A percentile compares a stretch with the other conserved stretches of the same genome.
These are phyloP conservation scores for Sebastes elongatus DNA, from an alignment of 2,797 vertebrate species.

Conservation along the genomic window DNA sequence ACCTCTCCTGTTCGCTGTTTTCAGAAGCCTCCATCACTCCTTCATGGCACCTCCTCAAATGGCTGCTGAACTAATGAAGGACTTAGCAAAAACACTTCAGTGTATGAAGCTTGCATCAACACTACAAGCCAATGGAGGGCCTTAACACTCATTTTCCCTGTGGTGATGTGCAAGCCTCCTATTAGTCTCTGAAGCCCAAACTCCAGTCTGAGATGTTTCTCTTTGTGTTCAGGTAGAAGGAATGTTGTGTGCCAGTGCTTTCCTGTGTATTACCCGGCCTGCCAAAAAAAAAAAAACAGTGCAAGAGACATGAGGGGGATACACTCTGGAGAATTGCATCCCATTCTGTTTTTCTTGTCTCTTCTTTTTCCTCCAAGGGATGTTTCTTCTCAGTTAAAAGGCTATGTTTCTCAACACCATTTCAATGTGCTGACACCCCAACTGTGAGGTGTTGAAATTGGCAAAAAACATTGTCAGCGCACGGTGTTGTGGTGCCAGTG, in stretches of 20 bases:
- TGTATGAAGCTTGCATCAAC: slow-evolving; percentile 67
- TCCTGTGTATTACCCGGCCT: slow-evolving; percentile 75
- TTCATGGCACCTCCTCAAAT: slow-evolving; percentile 50
- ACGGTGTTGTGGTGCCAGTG: slow-evolving; percentile 68
- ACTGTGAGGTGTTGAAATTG: slow-evolving; percentile 81
- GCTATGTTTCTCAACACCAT: slow-evolving; percentile 77
- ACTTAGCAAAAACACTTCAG: slow-evolving; percentile 58
- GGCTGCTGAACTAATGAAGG: slow-evolving; percentile 65
- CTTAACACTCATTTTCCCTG: slow-evolving; percentile 53
- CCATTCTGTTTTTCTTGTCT: slow-evolving; percentile 76
- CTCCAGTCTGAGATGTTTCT: slow-evolving; percentile 71
- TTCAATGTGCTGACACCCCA: slow-evolving; percentile 79
- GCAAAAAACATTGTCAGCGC: slow-evolving; percentile 63
- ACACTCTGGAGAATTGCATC: slow-evolving; percentile 80
- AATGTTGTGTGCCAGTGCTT: slow-evolving; percentile 75
- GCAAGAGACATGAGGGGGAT: slow-evolving; percentile 71
- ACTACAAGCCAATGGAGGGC: slow-evolving; percentile 58
- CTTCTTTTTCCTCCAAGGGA: slow-evolving; percentile 54
- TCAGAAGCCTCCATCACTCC: slow-evolving; percentile 52
- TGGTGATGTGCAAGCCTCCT: slow-evolving; percentile 67
- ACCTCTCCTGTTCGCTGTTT: slow-evolving; percentile 57
- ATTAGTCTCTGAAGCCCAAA: slow-evolving; percentile 75
- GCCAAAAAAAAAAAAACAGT: slow-evolving; percentile 72
- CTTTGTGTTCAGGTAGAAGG: slow-evolving; percentile 75
- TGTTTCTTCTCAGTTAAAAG: slow-evolving; percentile 83